Base-by-base conservation (phyloP, 2,888 invertebrate species). In the Augiades crinisus region DNA sequence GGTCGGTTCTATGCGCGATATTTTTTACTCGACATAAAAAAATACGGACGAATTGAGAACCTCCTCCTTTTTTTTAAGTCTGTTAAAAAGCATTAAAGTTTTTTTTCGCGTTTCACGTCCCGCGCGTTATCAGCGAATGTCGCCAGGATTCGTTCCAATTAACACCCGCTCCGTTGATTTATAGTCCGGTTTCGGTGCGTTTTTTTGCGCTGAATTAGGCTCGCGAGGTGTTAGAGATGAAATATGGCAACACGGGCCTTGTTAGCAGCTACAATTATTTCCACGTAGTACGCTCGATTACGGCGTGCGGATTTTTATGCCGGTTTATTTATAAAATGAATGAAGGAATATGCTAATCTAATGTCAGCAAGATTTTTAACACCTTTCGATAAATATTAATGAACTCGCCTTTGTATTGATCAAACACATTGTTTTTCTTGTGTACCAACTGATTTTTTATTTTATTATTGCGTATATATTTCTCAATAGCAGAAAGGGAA, bases 111-210 rank as follows among this genome's bases (percentile, higher is more conserved):
- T 55, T 59, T 58, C 55, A 38, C 55, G 47, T 53, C 51, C 51
- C 55, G 53, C 60, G 62, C 60, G 64, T 72, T 83, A 81, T 80
- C 80, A 67, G 67, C 65, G 68, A 61, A 69, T 65, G 68, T 65
- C 70, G 64, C 64, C 71, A 69, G 78, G 77, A 83, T 83, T 81
- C 83, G 78, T 81, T 75, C 86, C 85, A 88, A 88, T 88, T 88
- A 87, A 86, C 88, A 86, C 85, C 73, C 73, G 63, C 58, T 66
- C 65, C 63, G 71, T 67, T 84, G 81, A 86, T 84, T 86, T 86
- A 86, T 82, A 65, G 66, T 53, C 72, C 68, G 72, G 74, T 74
- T 75, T 71, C n/a, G 70, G 71, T 68, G 67, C 68, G 66, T 79
- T 81, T 82, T 44, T 81, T 78, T 80, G 79, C 68, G 70, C 69